A percentile compares a stretch with the other conserved stretches of the same genome.
Conservation (phyloP, 2,113 vertebrate genomes). For the Rhombomys opimus region DNA sequence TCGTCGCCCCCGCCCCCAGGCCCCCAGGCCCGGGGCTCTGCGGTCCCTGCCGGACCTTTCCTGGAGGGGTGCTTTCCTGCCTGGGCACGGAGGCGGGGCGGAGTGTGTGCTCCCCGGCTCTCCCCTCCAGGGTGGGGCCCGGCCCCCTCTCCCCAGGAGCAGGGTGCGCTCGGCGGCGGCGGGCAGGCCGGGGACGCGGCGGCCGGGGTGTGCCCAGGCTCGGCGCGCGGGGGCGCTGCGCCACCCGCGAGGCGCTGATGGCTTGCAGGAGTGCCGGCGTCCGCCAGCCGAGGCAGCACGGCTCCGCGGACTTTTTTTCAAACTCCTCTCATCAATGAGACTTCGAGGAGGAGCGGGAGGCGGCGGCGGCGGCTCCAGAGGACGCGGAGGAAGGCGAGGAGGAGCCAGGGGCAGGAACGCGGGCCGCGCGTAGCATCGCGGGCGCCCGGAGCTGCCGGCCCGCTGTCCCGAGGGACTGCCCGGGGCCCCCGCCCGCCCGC, state of each 20-base stretch:
- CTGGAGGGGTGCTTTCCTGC: not conserved
- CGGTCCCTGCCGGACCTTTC: slow-evolving; percentile 19
- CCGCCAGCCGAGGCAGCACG: slow-evolving; percentile 77
- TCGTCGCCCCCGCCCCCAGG: not conserved
- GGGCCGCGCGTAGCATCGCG: not conserved
- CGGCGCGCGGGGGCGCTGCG: slow-evolving; percentile 80
- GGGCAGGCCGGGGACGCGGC: not conserved
- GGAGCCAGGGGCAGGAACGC: slow-evolving; percentile 33
- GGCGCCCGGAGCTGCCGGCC: not conserved
- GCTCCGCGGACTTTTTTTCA: slow-evolving; percentile 80
- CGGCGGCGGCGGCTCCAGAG: slow-evolving; percentile 38
- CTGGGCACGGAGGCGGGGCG: not conserved
- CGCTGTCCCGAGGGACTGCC: slow-evolving; percentile 18
- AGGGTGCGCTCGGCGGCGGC: slow-evolving; percentile 10
- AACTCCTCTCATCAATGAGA: slow-evolving; percentile 82
- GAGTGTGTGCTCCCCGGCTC: not conserved
- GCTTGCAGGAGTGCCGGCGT: slow-evolving; percentile 66
- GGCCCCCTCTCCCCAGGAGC: not conserved
- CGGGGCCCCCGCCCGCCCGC: not conserved
- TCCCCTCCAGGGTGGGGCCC: not conserved
- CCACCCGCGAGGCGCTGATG: slow-evolving; percentile 32
- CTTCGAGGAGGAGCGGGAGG: slow-evolving; percentile 74
- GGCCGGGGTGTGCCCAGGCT: not conserved
- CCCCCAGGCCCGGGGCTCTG: not conserved
- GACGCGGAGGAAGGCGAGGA: slow-evolving; percentile 34